phyloP scores from a whole-genome alignment of 2,888 invertebrate species.

The Pogonocherus hispidulus region DNA sequence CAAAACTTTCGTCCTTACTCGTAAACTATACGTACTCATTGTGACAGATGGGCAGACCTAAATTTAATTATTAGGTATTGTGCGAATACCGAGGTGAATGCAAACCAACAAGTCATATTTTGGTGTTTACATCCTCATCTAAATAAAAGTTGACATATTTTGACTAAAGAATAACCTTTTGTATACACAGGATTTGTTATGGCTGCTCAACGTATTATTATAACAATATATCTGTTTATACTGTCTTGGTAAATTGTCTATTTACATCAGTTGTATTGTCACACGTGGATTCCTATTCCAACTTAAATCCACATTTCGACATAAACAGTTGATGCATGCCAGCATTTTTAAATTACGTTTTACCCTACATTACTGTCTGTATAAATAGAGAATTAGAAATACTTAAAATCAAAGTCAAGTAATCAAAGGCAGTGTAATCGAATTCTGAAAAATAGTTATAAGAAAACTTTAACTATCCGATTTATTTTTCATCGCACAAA shows the following conservation, averaged over 20 bases:
- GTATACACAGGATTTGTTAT: constrained; percentile 33
- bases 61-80: not conserved
- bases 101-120: constrained; percentile 1
- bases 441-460: too few species aligned
- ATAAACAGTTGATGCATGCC: too few species aligned
- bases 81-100: too few species aligned
- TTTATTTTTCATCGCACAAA: too few species aligned
- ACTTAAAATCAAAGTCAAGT: too few species aligned
- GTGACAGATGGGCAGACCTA: not conserved
- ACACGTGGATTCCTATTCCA: not conserved
- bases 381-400: too few species aligned
- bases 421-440: too few species aligned
- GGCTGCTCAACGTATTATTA: constrained; percentile 13
- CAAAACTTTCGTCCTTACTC: too few species aligned
- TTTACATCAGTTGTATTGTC: constrained; percentile 1
- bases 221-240: not conserved
- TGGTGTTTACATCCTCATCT: constrained; percentile 12
- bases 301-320: too few species aligned
- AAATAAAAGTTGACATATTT: not conserved
- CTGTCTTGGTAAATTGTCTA: constrained; percentile 1
- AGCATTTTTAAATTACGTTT: too few species aligned
- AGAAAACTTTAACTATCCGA: too few species aligned
- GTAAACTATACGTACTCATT: not conserved
- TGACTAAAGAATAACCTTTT: constrained; percentile 25
- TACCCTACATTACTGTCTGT: too few species aligned